A percentile compares a stretch with the other conserved stretches of the same genome.
These are phyloP conservation scores for Corythucha ciliata DNA, from an alignment of 2,888 invertebrate species.

Conservation along the genomic window DNA sequence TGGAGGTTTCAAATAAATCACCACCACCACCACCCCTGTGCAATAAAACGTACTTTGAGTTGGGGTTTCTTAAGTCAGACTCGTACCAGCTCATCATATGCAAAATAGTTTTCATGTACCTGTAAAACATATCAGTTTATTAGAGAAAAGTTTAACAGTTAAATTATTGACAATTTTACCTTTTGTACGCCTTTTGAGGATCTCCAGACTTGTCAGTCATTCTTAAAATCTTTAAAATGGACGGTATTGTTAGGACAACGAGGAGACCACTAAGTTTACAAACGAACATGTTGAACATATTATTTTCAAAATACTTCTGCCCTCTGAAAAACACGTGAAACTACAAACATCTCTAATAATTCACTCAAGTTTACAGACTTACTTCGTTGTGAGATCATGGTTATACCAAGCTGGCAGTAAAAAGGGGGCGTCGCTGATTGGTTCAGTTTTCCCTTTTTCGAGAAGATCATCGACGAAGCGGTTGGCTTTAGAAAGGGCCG, in stretches of 20 bases:
- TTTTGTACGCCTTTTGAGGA: conserved; percentile 34
- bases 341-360: too few relatives aligned
- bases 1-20: neutral
- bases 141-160: too few relatives aligned
- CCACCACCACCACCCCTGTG: neutral
- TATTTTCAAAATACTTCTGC: conserved; percentile 58
- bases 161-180: conserved; percentile 11
- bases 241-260: conserved; percentile 62
- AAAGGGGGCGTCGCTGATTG: conserved; percentile 19
- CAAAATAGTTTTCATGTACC: conserved; percentile 68
- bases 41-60: conserved; percentile 46
- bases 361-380: too few relatives aligned
- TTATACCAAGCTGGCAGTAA: conserved; percentile 27
- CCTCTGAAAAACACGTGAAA: conserved; percentile 49
- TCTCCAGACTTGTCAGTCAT: conserved; percentile 35
- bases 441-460: conserved; percentile 22
- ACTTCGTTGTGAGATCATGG: conserved; percentile 24
- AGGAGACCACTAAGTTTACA: conserved; percentile 69
- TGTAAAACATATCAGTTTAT: too few relatives aligned
- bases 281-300: conserved; percentile 59
- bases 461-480: conserved; percentile 23
- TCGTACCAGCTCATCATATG: conserved; percentile 74
- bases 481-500: conserved; percentile 20
- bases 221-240: conserved; percentile 47
- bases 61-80: conserved; percentile 51